Percentiles rank a stretch among this genome's conserved stretches.
Evolutionary conservation across 2,888 invertebrate species (phyloP).

Genomic region (Nematopogon swammerdamellus): DNA sequence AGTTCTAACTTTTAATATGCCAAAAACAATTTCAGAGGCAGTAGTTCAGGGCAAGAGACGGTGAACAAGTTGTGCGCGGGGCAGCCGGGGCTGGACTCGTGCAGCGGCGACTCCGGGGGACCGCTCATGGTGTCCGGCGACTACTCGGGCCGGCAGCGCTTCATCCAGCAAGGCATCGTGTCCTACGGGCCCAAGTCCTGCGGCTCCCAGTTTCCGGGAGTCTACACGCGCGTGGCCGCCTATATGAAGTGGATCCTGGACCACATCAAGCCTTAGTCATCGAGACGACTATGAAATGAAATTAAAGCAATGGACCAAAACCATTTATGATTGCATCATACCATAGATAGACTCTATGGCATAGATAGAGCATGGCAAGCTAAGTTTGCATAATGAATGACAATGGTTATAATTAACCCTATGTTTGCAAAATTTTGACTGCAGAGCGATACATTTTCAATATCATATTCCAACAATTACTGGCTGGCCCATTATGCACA

Average conservation of each 20-base stretch:
- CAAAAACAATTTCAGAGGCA: conserved; percentile 4
- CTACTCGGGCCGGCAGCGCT: conserved; percentile 8
- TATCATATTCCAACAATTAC: too few species aligned
- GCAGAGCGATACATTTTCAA: too few species aligned
- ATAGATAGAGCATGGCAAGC: too few species aligned
- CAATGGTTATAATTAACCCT: too few species aligned
- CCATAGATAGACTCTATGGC: too few species aligned
- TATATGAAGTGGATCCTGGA: conserved; percentile 33
- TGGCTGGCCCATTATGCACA: too few species aligned
- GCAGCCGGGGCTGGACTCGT: conserved; percentile 49
- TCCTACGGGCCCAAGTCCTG: conserved; percentile 17
- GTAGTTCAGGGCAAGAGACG: conserved; percentile 4
- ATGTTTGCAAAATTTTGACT: too few species aligned
- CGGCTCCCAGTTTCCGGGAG: conserved; percentile 28
- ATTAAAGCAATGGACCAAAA: too few species aligned
- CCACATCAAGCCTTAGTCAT: conserved; percentile 9
- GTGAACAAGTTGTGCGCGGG: conserved; percentile 23
- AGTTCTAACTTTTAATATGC: too few species aligned
- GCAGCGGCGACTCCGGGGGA: conserved; percentile 64
- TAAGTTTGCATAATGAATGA: too few species aligned
- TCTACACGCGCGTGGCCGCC: conserved; percentile 33
- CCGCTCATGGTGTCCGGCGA: conserved; percentile 41
- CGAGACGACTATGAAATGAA: too few species aligned
- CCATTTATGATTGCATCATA: too few species aligned
- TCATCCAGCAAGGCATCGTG: conserved; percentile 20